Percentiles rank a stretch among this genome's conserved stretches.
These are phyloP conservation scores for Lysiphlebus fabarum DNA, from an alignment of 1,140 invertebrate species.

Conservation along the genomic window DNA sequence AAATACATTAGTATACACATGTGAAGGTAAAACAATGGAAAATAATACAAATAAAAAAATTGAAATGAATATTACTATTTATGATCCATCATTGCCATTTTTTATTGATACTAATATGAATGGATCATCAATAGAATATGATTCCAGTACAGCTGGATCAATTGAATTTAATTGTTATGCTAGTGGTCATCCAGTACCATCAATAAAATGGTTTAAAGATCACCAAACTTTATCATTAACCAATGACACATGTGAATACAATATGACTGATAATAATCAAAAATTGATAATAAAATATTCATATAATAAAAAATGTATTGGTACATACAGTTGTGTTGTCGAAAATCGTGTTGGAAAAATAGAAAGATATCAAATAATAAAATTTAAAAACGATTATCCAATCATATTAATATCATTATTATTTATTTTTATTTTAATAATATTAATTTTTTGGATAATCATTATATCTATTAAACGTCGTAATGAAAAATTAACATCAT, in stretches of 20 bases:
- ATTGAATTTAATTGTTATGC: conserved; percentile 37
- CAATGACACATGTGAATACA: conserved; percentile 35
- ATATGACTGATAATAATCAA: conserved; percentile 35
- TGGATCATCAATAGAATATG: conserved; percentile 25
- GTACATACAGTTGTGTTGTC: conserved; percentile 45
- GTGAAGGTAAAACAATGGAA: conserved; percentile 32
- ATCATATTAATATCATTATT: conserved; percentile 34
- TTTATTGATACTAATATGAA: conserved; percentile 36
- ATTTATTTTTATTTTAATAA: conserved; percentile 47
- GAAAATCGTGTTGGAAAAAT: conserved; percentile 43
- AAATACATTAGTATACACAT: conserved; percentile 35
- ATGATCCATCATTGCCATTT: conserved; percentile 33
- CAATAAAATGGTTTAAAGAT: conserved; percentile 49
- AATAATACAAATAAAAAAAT: conserved; percentile 17
- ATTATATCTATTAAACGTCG: conserved; percentile 58
- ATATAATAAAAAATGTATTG: conserved; percentile 44
- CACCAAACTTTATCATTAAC: conserved; percentile 21
- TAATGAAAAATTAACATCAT: conserved; percentile 58
- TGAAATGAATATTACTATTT: conserved; percentile 30
- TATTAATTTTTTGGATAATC: conserved; percentile 50
- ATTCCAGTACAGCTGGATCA: conserved; percentile 24
- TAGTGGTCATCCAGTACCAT: conserved; percentile 43
- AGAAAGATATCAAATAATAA: conserved; percentile 39
- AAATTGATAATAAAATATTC: conserved; percentile 46
- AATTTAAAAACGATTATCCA: conserved; percentile 43